Evolutionary conservation across 2,113 vertebrate species (phyloP).

Genomic region (Poeciliopsis retropinna): DNA sequence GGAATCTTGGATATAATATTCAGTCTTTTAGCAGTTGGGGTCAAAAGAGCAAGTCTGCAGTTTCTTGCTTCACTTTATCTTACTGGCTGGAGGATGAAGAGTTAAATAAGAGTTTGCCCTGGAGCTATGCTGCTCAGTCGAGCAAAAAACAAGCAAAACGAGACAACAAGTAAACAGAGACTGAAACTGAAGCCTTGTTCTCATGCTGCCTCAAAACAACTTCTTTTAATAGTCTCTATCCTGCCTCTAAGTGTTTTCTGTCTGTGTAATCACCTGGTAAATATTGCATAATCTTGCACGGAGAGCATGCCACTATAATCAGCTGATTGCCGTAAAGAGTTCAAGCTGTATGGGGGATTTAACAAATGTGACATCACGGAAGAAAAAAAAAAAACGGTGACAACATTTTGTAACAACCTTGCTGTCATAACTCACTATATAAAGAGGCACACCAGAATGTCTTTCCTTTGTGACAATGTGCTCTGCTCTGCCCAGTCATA

Average conservation of each 20-base stretch:
- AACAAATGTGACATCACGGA: slow-evolving; percentile 21
- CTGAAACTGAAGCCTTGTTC: slow-evolving; percentile 30
- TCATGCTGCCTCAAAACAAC: slow-evolving; percentile 27
- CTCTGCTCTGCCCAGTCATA: slow-evolving; percentile 24
- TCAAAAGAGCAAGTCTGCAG: slow-evolving; percentile 16
- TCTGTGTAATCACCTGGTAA: slow-evolving; percentile 36
- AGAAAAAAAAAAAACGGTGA: slow-evolving; percentile 7
- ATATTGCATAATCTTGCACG: slow-evolving; percentile 34
- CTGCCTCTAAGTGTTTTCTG: slow-evolving; percentile 7
- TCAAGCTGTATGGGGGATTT: slow-evolving; percentile 23
- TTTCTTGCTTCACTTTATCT: slow-evolving; percentile 17
- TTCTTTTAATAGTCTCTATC: slow-evolving; percentile 12
- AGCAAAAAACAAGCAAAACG: background rate
- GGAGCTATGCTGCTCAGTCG: slow-evolving; percentile 34
- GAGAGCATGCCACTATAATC: slow-evolving; percentile 18
- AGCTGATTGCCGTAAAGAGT: slow-evolving; percentile 6
- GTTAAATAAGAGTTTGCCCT: slow-evolving; percentile 35
- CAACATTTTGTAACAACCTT: slow-evolving; percentile 25
- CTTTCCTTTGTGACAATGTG: slow-evolving; percentile 22
- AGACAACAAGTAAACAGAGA: slow-evolving; percentile 38
- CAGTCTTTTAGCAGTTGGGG: slow-evolving; percentile 12
- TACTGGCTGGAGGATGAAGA: slow-evolving; percentile 16
- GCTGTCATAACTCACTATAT: background rate
- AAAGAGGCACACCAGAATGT: slow-evolving; percentile 3
- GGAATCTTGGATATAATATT: slow-evolving; percentile 43